A percentile compares a stretch with the other conserved stretches of the same genome.
Conservation (phyloP, 2,113 vertebrate genomes). For the Catharus bicknelli region DNA sequence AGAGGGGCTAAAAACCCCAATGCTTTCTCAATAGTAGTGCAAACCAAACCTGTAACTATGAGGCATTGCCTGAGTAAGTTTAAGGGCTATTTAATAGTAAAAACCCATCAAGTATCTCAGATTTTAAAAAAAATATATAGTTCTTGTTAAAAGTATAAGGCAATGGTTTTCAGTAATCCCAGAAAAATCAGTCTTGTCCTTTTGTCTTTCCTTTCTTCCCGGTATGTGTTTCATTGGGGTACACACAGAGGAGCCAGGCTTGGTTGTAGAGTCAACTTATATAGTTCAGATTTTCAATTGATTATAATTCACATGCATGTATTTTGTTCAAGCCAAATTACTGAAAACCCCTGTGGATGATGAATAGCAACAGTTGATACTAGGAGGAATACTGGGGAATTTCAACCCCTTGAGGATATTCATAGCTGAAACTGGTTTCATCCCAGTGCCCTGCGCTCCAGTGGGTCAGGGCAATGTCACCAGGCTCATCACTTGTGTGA, state of each 20-base stretch:
- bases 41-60: not conserved
- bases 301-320: not conserved
- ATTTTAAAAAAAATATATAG: not conserved
- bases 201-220: not conserved
- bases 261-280: not conserved
- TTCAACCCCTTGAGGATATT: not conserved
- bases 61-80: not conserved
- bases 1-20: not conserved
- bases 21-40: not conserved
- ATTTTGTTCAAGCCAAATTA: not conserved
- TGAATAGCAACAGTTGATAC: not conserved
- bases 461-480: not conserved
- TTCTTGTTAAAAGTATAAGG: not conserved
- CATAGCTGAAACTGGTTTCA: not conserved
- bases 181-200: not conserved
- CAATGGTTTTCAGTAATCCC: not conserved
- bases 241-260: no score
- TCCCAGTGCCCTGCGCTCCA: accelerated
- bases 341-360: not conserved
- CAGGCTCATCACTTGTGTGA: accelerated
- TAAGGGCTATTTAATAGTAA: not conserved
- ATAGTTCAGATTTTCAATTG: not conserved
- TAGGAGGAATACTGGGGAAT: not conserved
- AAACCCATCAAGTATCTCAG: not conserved
- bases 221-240: not conserved